Conservation (phyloP, 2,113 vertebrate genomes). For the Regulus satrapa region DNA sequence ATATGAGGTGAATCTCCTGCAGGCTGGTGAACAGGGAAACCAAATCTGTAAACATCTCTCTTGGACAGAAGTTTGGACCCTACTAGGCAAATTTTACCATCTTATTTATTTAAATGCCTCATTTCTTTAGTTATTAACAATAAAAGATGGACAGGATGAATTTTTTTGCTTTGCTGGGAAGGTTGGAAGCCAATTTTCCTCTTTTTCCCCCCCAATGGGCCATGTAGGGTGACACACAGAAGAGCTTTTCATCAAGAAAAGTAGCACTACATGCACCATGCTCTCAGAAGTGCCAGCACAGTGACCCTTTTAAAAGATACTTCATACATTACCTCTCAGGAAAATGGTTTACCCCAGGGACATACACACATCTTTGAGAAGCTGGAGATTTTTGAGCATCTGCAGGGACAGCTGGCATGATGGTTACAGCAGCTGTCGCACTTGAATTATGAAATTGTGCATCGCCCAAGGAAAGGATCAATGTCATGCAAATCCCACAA, state of each 20-base stretch:
- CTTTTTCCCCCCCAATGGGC: neutral
- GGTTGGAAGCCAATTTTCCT: neutral
- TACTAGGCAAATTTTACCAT: neutral
- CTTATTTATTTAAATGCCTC: neutral
- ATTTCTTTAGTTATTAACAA: neutral
- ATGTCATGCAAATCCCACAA: slow-evolving; percentile 46
- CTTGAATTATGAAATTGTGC: slow-evolving; percentile 54
- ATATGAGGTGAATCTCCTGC: neutral
- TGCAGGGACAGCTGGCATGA: slow-evolving; percentile 29
- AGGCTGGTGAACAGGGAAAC: neutral
- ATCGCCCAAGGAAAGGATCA: slow-evolving; percentile 52
- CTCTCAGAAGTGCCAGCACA: neutral
- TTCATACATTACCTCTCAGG: neutral
- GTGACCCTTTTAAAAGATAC: neutral
- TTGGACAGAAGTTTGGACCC: neutral
- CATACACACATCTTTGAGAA: neutral
- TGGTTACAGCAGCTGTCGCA: slow-evolving; percentile 9
- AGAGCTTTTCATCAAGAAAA: neutral
- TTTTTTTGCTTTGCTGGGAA: neutral
- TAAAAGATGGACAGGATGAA: neutral
- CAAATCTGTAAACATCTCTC: neutral
- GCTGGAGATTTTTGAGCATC: slow-evolving; percentile 31
- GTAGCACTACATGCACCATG: rapidly evolving
- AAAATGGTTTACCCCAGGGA: slow-evolving; percentile 20
- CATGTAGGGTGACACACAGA: neutral